These are phyloP conservation scores for Nyctereutes procyonoides DNA, from an alignment of 2,113 vertebrate genomes.

Conservation along the genomic window DNA sequence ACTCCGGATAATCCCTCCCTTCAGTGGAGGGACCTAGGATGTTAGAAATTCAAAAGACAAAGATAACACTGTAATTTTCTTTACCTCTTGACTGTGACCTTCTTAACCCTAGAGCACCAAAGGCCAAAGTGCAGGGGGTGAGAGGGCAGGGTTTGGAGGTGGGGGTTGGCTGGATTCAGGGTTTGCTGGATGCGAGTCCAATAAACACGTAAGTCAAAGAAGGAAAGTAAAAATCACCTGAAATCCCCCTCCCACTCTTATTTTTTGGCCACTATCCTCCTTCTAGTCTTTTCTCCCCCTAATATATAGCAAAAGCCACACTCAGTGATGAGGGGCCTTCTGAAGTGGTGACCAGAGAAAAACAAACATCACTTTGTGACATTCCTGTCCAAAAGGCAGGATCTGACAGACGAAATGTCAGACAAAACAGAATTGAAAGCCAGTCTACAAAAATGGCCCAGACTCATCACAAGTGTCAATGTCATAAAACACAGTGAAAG, in stretches of 20 bases:
- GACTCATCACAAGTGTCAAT: background rate
- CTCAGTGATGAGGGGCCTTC: background rate
- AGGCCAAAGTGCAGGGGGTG: background rate
- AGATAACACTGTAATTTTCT: background rate
- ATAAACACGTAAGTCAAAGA: background rate
- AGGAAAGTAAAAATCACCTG: background rate
- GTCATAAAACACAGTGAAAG: background rate
- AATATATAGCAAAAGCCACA: background rate
- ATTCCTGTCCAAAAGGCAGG: slow-evolving; percentile 21
- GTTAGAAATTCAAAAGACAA: slow-evolving; percentile 20
- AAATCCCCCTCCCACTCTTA: background rate
- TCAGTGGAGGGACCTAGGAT: background rate
- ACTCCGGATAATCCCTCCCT: background rate
- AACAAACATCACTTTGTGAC: background rate
- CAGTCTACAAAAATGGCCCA: background rate
- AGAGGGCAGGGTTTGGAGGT: background rate
- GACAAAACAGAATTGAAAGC: background rate
- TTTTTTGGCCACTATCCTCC: background rate
- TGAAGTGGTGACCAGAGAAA: background rate
- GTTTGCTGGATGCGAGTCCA: background rate
- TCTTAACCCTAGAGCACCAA: background rate
- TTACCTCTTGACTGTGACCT: background rate
- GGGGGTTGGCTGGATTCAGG: background rate
- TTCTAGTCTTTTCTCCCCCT: background rate
- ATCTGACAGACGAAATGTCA: background rate